Conservation (phyloP, 2,888 invertebrate genomes). For the Lathronympha strigana region DNA sequence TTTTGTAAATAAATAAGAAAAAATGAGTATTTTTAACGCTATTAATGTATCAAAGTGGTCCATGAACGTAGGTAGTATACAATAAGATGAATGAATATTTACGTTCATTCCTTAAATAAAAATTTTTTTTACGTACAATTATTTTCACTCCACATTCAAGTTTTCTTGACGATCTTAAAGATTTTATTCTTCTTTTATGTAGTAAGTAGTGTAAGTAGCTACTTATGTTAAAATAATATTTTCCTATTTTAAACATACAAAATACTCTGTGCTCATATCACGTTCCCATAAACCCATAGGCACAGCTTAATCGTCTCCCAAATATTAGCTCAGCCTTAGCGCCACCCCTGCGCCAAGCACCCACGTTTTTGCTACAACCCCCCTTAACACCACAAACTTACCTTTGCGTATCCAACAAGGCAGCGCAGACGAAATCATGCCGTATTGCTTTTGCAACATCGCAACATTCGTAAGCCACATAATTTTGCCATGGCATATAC, state of each 20-base stretch:
- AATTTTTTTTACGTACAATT: too few relatives aligned
- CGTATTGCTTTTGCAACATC: neutral
- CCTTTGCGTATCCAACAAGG: neutral
- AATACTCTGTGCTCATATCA: slow-evolving; percentile 60
- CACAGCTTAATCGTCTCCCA: slow-evolving; percentile 73
- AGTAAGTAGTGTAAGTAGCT: too few relatives aligned
- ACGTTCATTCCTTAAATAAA: too few relatives aligned
- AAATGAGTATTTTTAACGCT: too few relatives aligned
- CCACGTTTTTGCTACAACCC: slow-evolving; percentile 53
- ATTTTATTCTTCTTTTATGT: too few relatives aligned
- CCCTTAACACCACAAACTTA: slow-evolving; percentile 29
- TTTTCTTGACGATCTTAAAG: too few relatives aligned
- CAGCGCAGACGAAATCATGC: neutral
- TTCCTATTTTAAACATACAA: neutral
- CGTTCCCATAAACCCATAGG: slow-evolving; percentile 73
- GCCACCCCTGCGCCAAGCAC: slow-evolving; percentile 53
- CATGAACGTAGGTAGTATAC: too few relatives aligned
- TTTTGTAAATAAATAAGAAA: too few relatives aligned
- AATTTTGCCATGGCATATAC: neutral
- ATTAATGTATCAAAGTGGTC: too few relatives aligned
- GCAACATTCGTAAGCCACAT: neutral
- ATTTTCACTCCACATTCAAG: too few relatives aligned
- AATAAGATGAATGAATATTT: too few relatives aligned
- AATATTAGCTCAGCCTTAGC: slow-evolving; percentile 68
- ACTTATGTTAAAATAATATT: neutral